Percentiles rank a stretch among this genome's conserved stretches.
Evolutionary conservation across 2,888 invertebrate species (phyloP).

Genomic region (Trichogramma evanescens): DNA sequence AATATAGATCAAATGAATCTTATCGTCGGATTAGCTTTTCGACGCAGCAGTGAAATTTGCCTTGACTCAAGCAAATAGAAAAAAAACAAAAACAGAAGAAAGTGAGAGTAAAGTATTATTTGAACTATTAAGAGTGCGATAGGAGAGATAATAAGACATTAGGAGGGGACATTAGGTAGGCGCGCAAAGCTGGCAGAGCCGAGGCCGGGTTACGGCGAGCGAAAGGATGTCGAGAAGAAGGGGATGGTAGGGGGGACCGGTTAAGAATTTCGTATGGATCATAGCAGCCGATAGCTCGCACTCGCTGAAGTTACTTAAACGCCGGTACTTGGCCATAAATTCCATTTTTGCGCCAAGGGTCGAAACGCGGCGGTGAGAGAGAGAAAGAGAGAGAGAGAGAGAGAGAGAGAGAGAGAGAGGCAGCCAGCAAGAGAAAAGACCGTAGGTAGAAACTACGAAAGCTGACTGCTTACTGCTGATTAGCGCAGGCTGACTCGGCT

Average conservation of each 20-base stretch:
- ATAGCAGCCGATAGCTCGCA: slow-evolving; percentile 49
- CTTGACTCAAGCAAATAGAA: too few species aligned
- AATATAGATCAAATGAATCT: too few species aligned
- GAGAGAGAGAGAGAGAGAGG: slow-evolving; percentile 22
- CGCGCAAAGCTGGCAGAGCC: too few species aligned
- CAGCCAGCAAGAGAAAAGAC: slow-evolving; percentile 21
- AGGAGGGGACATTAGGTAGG: too few species aligned
- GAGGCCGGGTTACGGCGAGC: background rate
- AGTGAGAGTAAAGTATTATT: too few species aligned
- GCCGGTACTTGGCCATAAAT: slow-evolving; percentile 46
- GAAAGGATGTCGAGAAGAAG: slow-evolving; percentile 24
- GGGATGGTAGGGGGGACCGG: slow-evolving; percentile 19
- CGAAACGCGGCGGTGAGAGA: slow-evolving; percentile 27
- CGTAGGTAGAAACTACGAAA: slow-evolving; percentile 27
- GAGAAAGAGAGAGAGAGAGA: too few species aligned
- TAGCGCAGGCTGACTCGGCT: slow-evolving; percentile 47
- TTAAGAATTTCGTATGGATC: slow-evolving; percentile 37
- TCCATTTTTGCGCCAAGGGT: slow-evolving; percentile 48
- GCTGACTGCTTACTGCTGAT: slow-evolving; percentile 42
- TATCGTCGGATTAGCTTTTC: too few species aligned
- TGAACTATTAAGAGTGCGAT: too few species aligned
- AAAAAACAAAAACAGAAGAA: too few species aligned
- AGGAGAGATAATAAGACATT: too few species aligned
- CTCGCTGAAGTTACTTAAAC: slow-evolving; percentile 42
- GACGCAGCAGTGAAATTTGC: too few species aligned